Evolutionary conservation across 2,888 invertebrate species (phyloP).

Genomic region (Teinopalpus imperialis): DNA sequence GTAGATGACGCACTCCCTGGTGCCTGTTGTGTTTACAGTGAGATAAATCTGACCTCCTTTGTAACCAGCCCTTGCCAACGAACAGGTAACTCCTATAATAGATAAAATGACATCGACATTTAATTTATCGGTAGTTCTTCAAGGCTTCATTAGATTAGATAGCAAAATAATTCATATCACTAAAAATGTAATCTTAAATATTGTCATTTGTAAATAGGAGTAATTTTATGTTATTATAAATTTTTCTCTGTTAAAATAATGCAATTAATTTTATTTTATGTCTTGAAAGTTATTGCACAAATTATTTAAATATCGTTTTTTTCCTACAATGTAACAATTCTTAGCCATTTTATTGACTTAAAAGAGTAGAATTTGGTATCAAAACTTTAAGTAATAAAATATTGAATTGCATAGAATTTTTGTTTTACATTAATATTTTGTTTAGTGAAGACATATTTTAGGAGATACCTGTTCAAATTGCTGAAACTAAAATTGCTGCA

Average conservation of each 20-base stretch:
- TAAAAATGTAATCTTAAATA: neutral
- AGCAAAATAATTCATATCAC: neutral
- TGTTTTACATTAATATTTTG: too few species aligned
- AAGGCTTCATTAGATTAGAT: conserved; percentile 32
- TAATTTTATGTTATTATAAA: conserved; percentile 5
- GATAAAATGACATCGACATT: neutral
- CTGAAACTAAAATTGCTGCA: conserved; percentile 37
- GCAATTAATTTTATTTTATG: too few species aligned
- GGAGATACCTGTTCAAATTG: conserved; percentile 62
- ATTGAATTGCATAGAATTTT: too few species aligned
- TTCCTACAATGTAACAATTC: too few species aligned
- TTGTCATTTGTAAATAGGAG: too few species aligned
- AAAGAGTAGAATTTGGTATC: too few species aligned
- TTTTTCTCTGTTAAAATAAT: too few species aligned
- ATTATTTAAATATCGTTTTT: too few species aligned
- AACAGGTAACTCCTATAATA: conserved; percentile 66
- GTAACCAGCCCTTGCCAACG: conserved; percentile 46
- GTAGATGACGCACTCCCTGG: conserved; percentile 53
- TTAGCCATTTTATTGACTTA: too few species aligned
- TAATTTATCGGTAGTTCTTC: conserved; percentile 25
- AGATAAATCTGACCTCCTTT: conserved; percentile 53
- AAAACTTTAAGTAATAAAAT: too few species aligned
- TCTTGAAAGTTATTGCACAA: too few species aligned
- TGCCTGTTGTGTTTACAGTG: conserved; percentile 51
- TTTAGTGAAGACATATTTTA: conserved; percentile 25